Conservation (phyloP, 1,140 invertebrate species). For the Tenebrio molitor region DNA sequence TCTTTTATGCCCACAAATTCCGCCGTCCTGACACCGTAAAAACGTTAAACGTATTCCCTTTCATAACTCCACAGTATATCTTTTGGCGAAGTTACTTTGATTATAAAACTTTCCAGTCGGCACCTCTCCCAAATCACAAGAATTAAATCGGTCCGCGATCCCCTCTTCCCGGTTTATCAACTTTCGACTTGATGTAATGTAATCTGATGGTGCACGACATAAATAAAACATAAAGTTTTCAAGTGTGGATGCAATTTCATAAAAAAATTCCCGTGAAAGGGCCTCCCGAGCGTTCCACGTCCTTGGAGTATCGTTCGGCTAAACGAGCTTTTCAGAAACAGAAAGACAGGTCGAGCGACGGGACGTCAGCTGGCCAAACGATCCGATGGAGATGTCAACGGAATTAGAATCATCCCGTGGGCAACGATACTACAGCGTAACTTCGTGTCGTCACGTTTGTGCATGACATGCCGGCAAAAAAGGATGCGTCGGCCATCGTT, state of each 20-base stretch:
- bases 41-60: constrained; percentile 25
- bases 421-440: not conserved
- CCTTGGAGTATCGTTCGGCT: constrained; percentile 31
- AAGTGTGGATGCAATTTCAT: constrained; percentile 19
- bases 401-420: constrained; percentile 39
- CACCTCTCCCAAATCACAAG: not conserved
- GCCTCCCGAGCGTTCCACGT: constrained; percentile 16
- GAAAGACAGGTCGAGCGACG: constrained; percentile 20
- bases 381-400: constrained; percentile 29
- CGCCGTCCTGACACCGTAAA: constrained; percentile 22
- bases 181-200: not conserved
- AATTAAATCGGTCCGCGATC: constrained; percentile 8
- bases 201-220: constrained; percentile 16
- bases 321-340: constrained; percentile 39
- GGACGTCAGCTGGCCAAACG: constrained; percentile 22
- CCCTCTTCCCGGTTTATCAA: constrained; percentile 4
- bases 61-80: constrained; percentile 22
- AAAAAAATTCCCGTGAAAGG: constrained; percentile 12
- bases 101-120: constrained; percentile 8
- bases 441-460: not conserved
- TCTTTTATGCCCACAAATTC: constrained; percentile 35
- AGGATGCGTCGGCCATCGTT: too few species aligned
- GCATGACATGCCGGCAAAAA: constrained; percentile 11
- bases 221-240: constrained; percentile 36
- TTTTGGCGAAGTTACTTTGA: constrained; percentile 15